Evolutionary conservation across 2,797 vertebrate species (phyloP).

Genomic region (Galago senegalensis): DNA sequence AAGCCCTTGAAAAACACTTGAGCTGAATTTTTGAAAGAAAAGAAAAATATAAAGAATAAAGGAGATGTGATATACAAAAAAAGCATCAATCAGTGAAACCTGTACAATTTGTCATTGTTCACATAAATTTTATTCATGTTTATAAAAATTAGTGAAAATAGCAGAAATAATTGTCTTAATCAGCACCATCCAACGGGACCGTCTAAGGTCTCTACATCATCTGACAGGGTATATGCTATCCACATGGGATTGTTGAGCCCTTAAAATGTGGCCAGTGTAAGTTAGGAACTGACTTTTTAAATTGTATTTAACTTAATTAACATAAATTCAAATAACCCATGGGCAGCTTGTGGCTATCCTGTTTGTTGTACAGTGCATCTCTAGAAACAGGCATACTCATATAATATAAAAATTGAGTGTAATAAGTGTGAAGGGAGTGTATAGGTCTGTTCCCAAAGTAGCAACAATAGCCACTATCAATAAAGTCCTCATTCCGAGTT

Average conservation of each 20-base stretch:
- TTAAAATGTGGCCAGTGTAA: not conserved
- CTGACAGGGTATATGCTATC: not conserved
- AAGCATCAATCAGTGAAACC: not conserved
- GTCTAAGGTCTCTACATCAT: not conserved
- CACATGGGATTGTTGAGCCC: not conserved
- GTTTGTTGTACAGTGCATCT: not conserved
- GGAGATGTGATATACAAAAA: not conserved
- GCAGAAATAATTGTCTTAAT: not conserved
- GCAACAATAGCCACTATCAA: not conserved
- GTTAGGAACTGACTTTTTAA: not conserved
- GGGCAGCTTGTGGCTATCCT: not conserved
- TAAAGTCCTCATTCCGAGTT: not conserved
- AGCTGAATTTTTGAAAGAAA: not conserved
- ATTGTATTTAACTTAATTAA: not conserved
- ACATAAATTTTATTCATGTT: not conserved
- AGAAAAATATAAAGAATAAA: not conserved
- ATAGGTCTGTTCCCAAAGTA: not conserved
- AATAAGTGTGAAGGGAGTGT: not conserved
- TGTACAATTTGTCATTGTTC: not conserved
- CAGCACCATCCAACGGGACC: not conserved
- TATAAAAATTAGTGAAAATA: constrained; percentile 19
- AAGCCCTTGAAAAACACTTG: not conserved
- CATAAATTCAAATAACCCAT: not conserved
- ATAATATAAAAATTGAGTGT: not conserved
- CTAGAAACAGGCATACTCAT: not conserved